phyloP scores from a whole-genome alignment of 1,140 invertebrate genomes.

The Bombus balteatus region DNA sequence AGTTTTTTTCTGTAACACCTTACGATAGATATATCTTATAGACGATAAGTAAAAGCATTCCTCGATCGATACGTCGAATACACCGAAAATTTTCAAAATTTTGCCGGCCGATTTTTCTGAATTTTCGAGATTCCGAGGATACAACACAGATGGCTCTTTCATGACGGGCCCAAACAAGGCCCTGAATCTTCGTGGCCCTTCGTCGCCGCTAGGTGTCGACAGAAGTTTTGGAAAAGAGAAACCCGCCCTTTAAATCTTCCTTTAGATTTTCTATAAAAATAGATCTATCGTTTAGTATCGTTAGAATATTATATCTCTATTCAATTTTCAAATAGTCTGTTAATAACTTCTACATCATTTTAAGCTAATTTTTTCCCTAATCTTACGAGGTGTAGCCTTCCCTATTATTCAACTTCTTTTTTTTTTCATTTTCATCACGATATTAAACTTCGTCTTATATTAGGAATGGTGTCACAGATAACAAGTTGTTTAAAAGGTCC shows the following conservation, averaged over 20 bases:
- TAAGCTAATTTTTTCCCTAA: background rate
- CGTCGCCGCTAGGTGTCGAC: conserved; percentile 45
- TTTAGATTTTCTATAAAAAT: background rate
- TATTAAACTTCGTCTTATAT: background rate
- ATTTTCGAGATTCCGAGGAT: background rate
- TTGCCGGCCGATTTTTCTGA: conserved; percentile 36
- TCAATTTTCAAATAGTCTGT: background rate
- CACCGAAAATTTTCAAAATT: background rate
- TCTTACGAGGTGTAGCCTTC: background rate
- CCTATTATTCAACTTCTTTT: background rate
- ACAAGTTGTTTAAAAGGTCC: background rate
- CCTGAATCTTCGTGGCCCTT: background rate
- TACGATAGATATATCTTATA: no score
- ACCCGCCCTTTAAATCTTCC: no score
- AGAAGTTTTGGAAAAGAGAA: conserved; percentile 1
- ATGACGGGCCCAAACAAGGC: background rate
- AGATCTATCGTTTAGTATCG: no score
- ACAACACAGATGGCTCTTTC: conserved; percentile 37
- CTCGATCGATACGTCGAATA: conserved; percentile 23
- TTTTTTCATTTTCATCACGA: background rate
- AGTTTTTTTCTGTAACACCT: background rate
- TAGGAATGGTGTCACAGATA: no score
- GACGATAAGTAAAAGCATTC: background rate
- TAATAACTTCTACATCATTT: background rate
- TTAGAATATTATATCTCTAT: no score